phyloP scores from a whole-genome alignment of 2,888 invertebrate genomes.

The Metallyticus violacea region DNA sequence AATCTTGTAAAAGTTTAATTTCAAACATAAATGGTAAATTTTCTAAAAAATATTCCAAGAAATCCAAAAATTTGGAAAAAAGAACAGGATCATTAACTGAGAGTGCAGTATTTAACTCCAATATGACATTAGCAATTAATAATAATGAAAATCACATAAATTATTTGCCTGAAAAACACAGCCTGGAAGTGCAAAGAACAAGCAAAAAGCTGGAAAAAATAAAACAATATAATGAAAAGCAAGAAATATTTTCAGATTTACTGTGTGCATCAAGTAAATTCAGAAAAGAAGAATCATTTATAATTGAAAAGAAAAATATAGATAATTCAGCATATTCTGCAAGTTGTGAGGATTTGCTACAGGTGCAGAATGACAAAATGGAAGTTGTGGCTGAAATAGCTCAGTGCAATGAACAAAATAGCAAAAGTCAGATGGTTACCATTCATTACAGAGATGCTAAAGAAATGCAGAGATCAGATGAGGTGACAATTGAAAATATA shows the following conservation, averaged over 20 bases:
- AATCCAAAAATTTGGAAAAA: background rate
- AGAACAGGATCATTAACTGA: background rate
- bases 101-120: background rate
- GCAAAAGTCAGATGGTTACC: too few relatives aligned
- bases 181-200: background rate
- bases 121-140: background rate
- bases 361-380: background rate
- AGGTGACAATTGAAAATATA: too few relatives aligned
- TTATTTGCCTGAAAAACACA: background rate
- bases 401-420: background rate
- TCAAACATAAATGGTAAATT: background rate
- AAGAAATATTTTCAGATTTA: background rate
- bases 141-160: background rate
- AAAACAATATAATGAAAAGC: background rate
- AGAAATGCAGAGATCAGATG: too few relatives aligned
- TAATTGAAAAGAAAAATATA: background rate
- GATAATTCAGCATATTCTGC: background rate
- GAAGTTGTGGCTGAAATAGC: background rate
- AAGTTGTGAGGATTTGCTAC: background rate
- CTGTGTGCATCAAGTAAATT: background rate
- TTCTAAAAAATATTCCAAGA: too few relatives aligned
- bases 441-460: too few relatives aligned
- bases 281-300: background rate
- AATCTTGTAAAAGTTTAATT: background rate
- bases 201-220: too few relatives aligned